Evolutionary conservation across 2,797 vertebrate genomes (phyloP).

Genomic region (Varecia variegata): DNA sequence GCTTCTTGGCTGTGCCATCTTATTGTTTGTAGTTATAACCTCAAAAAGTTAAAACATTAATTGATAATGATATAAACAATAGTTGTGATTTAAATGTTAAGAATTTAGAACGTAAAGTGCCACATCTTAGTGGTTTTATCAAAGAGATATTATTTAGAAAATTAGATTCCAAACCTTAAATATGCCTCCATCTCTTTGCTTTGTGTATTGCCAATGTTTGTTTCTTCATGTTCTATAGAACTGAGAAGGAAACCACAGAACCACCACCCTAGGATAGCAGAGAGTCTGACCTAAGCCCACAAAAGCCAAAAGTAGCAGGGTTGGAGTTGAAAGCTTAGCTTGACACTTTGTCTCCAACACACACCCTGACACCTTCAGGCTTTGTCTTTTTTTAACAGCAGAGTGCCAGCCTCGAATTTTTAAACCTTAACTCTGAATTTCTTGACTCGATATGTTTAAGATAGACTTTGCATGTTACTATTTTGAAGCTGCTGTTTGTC

Average conservation of each 20-base stretch:
- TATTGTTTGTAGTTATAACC: not conserved
- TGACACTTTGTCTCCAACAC: constrained; percentile 57
- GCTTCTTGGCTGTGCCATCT: not conserved
- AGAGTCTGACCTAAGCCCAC: constrained; percentile 62
- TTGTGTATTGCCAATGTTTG: constrained; percentile 44
- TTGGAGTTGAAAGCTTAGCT: constrained; percentile 58
- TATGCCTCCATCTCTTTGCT: not conserved
- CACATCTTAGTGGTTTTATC: constrained; percentile 6
- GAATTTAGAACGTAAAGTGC: constrained; percentile 11
- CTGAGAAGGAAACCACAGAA: constrained; percentile 66
- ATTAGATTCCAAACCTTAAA: constrained; percentile 28
- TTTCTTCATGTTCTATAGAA: constrained; percentile 67
- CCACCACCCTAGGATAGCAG: constrained; percentile 34
- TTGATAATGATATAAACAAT: not conserved
- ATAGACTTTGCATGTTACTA: constrained; percentile 80
- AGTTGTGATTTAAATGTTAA: not conserved
- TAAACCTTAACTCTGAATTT: constrained; percentile 79
- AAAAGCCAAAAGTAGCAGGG: constrained; percentile 61
- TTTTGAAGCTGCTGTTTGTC: constrained; percentile 77
- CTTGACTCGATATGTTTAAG: constrained; percentile 80
- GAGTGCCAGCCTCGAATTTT: constrained; percentile 76
- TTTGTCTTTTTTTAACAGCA: constrained; percentile 74
- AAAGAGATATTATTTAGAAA: constrained; percentile 3
- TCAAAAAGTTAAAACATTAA: not conserved
- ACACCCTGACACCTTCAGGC: constrained; percentile 53